Percentiles rank a stretch among this genome's conserved stretches.
Evolutionary conservation across 2,888 invertebrate genomes (phyloP).

Genomic region (Linyphia triangularis): DNA sequence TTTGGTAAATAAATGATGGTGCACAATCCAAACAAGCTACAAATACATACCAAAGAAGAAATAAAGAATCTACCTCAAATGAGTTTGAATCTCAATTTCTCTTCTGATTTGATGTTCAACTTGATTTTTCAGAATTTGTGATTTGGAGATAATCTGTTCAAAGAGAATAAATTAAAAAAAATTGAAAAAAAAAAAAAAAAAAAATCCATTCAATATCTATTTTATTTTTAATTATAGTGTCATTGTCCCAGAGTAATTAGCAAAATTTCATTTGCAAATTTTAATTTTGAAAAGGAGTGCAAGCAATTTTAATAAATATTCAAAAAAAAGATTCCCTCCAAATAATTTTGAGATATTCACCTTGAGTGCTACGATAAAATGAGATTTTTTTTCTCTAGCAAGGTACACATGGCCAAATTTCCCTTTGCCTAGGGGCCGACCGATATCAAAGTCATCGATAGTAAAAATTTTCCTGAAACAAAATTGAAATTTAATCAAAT

Average conservation of each 20-base stretch:
- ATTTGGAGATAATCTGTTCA: constrained; percentile 94
- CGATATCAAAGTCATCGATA: constrained; percentile 91
- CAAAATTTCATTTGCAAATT: too few relatives aligned
- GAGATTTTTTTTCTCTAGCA: constrained; percentile 89
- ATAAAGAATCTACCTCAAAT: constrained; percentile 84
- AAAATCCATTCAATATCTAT: too few relatives aligned
- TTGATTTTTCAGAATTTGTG: constrained; percentile 90
- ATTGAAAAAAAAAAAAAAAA: too few relatives aligned
- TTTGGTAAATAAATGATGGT: too few relatives aligned
- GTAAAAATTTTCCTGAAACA: constrained; percentile 82
- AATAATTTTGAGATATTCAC: constrained; percentile 21
- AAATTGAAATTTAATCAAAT: neutral
- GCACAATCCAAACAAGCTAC: too few relatives aligned
- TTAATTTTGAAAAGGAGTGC: too few relatives aligned
- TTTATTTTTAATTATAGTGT: too few relatives aligned
- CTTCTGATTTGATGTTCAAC: constrained; percentile 96
- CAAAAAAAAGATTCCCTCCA: too few relatives aligned
- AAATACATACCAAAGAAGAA: too few relatives aligned
- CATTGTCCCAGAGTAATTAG: too few relatives aligned
- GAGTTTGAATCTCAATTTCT: constrained; percentile 98
- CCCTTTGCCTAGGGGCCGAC: constrained; percentile 90
- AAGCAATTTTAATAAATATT: too few relatives aligned
- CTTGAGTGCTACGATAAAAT: constrained; percentile 85
- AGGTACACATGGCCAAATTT: constrained; percentile 96
- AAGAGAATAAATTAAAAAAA: constrained; percentile 87